Base-by-base conservation (phyloP, 2,888 invertebrate species). In the Hydrotaea cyrtoneurina region DNA sequence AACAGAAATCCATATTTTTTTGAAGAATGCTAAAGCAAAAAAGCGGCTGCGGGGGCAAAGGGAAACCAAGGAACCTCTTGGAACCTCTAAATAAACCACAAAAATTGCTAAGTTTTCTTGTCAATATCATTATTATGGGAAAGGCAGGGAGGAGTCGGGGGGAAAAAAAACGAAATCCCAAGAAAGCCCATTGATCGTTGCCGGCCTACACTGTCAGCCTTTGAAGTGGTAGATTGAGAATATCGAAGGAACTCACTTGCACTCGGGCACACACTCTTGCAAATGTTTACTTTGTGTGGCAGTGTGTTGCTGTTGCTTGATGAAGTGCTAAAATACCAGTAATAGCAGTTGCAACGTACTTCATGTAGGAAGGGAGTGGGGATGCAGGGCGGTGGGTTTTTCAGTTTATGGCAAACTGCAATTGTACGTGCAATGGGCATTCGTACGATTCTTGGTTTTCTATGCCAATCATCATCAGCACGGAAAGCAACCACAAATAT, bases 271-370 rank as follows among this genome's bases (percentile, higher is more conserved):
- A 39, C 13, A 39, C 39, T 8, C 13, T 39, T 8, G 11, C 7
- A 39, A 39, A 39, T 39, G 39, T 39, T 10, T 39, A 4, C 7
- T 11, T 4, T 39, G 39, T 4, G 7, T 8, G 31, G 31, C 13
- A 46, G 31, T 7, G 31, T 31, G 7, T 31, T 75, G 62, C 74
- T 76, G 72, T 76, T 71, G 57, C 43, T 59, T 83, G 79, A 79
- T 77, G 80, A 83, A 83, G 79, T 79, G 79, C 72, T 83, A 77
- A 77, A 82, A 79, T 69, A 46, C 31, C 69, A 62, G 21, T 55
- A 55, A 71, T 69, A 59, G 73, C 11, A 31, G 31, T 31, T 31
- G 26, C 71, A 15, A 0, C 36, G n/a, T n/a, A n/a, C n/a, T n/a
- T n/a, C n/a, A 55, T 53, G 26, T 36, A 5, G 55, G 17, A 66